Conservation (phyloP, 2,797 vertebrate genomes). For the Pipistrellus pipistrellus region DNA sequence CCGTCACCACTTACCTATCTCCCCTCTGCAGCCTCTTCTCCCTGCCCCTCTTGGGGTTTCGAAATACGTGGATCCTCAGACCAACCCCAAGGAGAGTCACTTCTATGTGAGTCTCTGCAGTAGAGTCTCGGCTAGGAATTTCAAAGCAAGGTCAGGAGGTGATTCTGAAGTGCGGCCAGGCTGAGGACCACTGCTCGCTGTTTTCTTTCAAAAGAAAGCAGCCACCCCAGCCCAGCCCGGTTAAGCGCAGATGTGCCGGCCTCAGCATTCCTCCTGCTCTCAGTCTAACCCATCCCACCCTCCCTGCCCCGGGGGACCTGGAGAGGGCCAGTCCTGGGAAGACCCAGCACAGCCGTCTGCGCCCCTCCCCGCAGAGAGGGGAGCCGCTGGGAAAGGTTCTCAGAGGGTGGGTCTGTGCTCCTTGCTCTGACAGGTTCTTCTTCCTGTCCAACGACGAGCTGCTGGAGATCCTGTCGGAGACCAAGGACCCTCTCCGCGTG, state of each 20-base stretch:
- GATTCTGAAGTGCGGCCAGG: background rate
- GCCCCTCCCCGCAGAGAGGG: too few species aligned
- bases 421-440: constrained; percentile 92
- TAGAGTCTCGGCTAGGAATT: background rate
- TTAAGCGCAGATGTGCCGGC: background rate
- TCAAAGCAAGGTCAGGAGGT: background rate
- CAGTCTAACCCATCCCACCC: background rate
- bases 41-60: background rate
- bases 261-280: background rate
- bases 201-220: background rate
- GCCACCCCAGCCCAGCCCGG: background rate
- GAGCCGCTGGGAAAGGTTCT: background rate
- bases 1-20: background rate
- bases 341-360: background rate
- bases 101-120: background rate
- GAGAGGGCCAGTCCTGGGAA: background rate
- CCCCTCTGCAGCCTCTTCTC: background rate
- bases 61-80: background rate
- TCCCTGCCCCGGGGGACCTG: background rate
- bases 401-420: background rate
- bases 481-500: constrained; percentile 95
- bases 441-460: constrained; percentile 97
- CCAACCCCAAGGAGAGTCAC: background rate
- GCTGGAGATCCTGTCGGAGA: constrained; percentile 96
- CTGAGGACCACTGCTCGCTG: background rate